Evolutionary conservation across 2,888 invertebrate species (phyloP).

Genomic region (Eristalis pertinax): DNA sequence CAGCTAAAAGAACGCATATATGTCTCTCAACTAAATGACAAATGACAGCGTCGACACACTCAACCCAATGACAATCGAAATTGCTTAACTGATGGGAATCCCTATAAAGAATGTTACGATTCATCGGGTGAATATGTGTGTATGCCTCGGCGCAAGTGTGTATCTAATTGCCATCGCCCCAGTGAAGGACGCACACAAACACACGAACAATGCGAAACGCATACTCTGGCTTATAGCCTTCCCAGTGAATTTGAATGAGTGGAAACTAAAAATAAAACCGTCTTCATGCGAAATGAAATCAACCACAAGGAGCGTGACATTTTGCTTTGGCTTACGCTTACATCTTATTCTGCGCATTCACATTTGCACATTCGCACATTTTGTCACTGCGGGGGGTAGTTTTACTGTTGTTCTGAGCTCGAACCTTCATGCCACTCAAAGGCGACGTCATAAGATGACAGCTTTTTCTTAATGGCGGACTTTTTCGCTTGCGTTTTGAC

Average conservation of each 20-base stretch:
- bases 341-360: slow-evolving; percentile 29
- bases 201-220: not conserved
- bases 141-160: not conserved
- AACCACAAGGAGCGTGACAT: slow-evolving; percentile 57
- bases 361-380: not conserved
- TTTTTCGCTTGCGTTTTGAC: not conserved
- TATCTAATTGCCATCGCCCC: slow-evolving; percentile 8
- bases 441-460: slow-evolving; percentile 28
- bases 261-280: slow-evolving; percentile 41
- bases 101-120: slow-evolving; percentile 25
- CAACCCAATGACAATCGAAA: not conserved
- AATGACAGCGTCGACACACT: not conserved
- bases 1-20: not conserved
- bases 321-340: slow-evolving; percentile 57
- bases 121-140: not conserved
- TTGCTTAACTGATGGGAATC: slow-evolving; percentile 14
- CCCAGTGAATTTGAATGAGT: slow-evolving; percentile 38
- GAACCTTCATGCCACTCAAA: slow-evolving; percentile 16
- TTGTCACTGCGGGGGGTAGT: not conserved
- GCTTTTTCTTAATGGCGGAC: slow-evolving; percentile 8
- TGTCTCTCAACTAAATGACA: not conserved
- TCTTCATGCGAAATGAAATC: slow-evolving; percentile 49
- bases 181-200: slow-evolving; percentile 15
- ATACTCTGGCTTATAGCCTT: not conserved
- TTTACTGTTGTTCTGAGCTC: not conserved